A percentile compares a stretch with the other conserved stretches of the same genome.
Conservation (phyloP, 2,888 invertebrate species). For the Protonemura montana region DNA sequence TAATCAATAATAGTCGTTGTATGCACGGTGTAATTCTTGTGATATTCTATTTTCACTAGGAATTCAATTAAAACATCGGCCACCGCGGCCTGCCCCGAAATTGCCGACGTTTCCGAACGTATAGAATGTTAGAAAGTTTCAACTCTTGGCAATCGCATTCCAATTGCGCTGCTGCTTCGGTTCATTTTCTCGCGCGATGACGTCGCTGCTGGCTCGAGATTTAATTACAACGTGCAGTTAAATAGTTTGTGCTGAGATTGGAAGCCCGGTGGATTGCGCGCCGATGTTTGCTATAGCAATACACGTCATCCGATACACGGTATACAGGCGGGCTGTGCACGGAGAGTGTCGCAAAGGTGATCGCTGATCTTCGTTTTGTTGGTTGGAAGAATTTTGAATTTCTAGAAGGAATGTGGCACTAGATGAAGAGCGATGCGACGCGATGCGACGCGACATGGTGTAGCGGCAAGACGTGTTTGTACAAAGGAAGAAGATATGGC, state of each 20-base stretch:
- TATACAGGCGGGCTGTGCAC: not conserved
- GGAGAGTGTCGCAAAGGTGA: not conserved
- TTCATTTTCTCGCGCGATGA: not conserved
- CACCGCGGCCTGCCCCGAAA: constrained; percentile 22
- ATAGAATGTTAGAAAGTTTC: constrained; percentile 30
- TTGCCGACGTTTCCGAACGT: not conserved
- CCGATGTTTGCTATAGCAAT: too few relatives aligned
- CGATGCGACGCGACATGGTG: too few relatives aligned
- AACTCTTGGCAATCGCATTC: constrained; percentile 40
- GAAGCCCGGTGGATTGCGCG: not conserved
- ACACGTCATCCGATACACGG: too few relatives aligned
- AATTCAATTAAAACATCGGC: constrained; percentile 47
- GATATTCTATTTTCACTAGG: constrained; percentile 42
- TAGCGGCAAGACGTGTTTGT: too few relatives aligned
- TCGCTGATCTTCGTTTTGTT: not conserved
- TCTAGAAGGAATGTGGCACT: too few relatives aligned
- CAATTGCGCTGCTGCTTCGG: constrained; percentile 13
- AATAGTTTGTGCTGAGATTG: constrained; percentile 24
- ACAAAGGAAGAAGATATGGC: too few relatives aligned
- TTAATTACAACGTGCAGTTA: constrained; percentile 33
- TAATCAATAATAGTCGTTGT: constrained; percentile 28
- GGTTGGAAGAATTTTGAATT: too few relatives aligned
- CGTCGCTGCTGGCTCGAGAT: not conserved
- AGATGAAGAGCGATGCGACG: too few relatives aligned
- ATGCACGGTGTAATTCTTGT: constrained; percentile 36